phyloP scores from a whole-genome alignment of 2,797 vertebrate genomes.

The Intellagama lesueurii region DNA sequence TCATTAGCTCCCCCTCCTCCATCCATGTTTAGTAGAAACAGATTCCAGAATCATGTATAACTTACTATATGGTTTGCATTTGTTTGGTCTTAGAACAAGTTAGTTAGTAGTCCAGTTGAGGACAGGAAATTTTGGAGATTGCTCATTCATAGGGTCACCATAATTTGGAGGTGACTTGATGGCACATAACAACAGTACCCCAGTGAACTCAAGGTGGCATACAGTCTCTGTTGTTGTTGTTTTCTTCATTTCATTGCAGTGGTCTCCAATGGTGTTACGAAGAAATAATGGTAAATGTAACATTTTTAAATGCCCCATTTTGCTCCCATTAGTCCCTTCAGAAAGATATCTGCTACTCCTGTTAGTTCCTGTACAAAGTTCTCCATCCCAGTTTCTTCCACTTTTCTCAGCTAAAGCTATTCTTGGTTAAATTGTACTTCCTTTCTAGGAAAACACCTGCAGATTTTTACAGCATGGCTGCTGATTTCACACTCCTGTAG shows the following conservation, averaged over 20 bases:
- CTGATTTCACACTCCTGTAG: not conserved
- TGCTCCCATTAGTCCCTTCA: not conserved
- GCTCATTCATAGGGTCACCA: no score
- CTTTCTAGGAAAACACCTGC: not conserved
- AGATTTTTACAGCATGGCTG: not conserved
- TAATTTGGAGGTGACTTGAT: no score
- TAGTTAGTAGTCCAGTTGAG: not conserved
- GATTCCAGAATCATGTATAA: not conserved
- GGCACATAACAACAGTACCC: no score
- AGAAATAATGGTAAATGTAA: not conserved
- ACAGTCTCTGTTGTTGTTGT: not conserved
- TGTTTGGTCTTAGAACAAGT: not conserved
- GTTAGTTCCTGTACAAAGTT: not conserved
- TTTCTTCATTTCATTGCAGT: no score
- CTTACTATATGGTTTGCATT: not conserved
- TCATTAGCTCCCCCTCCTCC: no score
- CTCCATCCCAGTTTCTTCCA: no score
- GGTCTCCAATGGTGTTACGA: not conserved
- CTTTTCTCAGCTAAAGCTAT: not conserved
- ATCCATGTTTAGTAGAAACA: not conserved
- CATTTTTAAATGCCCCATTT: not conserved
- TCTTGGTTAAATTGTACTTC: not conserved
- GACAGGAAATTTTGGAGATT: no score
- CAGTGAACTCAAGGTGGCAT: no score
- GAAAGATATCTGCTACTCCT: not conserved